phyloP scores from a whole-genome alignment of 35 echinoderm and acorn worm genomes.

The Chiridota heheva region DNA sequence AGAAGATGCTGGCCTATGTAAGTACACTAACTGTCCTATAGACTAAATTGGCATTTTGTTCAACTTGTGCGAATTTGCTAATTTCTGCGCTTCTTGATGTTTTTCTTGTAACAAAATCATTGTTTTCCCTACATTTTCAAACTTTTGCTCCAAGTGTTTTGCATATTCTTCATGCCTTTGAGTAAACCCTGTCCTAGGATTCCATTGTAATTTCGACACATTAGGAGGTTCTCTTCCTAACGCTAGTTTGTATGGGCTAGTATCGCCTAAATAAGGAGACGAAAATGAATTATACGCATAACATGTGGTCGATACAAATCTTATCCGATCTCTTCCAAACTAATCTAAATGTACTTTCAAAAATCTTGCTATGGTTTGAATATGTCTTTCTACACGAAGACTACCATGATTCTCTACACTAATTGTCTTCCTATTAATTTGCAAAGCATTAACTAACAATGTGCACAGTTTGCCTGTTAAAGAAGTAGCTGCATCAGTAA shows the following conservation, averaged over 20 bases:
- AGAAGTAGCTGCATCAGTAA: conserved; percentile 49
- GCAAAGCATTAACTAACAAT: conserved; percentile 22
- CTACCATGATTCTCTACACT: conserved; percentile 38
- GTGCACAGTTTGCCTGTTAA: conserved; percentile 42
- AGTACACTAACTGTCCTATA: not conserved
- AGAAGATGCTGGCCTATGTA: not conserved
- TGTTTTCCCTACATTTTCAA: too few relatives aligned
- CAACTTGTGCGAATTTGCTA: too few relatives aligned
- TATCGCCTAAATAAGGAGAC: conserved; percentile 58
- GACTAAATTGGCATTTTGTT: too few relatives aligned
- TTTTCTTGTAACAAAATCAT: too few relatives aligned
- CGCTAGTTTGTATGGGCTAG: conserved; percentile 47
- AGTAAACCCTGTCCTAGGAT: too few relatives aligned
- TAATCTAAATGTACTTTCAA: conserved; percentile 43
- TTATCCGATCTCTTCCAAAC: conserved; percentile 49
- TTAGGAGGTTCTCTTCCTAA: conserved; percentile 43
- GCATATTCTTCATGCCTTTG: not conserved
- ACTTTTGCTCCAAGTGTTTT: too few relatives aligned
- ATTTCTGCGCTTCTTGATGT: too few relatives aligned
- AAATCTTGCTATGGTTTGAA: conserved; percentile 45
- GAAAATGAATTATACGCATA: conserved; percentile 64
- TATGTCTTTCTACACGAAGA: conserved; percentile 42
- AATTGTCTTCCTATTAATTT: conserved; percentile 35
- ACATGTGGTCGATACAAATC: conserved; percentile 26
- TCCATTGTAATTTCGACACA: not conserved